These are phyloP conservation scores for Perdita meconis DNA, from an alignment of 2,888 invertebrate species.

Conservation along the genomic window DNA sequence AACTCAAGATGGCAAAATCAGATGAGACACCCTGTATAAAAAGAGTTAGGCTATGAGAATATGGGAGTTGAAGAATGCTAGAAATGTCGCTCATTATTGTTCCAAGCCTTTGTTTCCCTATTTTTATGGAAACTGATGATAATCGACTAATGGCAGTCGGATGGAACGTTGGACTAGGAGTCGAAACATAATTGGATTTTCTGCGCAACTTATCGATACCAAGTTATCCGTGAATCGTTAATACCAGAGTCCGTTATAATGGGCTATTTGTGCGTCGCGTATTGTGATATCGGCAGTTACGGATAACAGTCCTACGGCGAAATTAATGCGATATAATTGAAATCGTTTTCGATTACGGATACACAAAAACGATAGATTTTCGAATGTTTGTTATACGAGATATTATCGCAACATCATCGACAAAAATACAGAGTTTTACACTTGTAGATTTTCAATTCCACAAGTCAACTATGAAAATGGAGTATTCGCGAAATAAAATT, in stretches of 20 bases:
- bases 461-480: no score
- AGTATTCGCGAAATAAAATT: no score
- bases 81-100: no score
- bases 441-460: no score
- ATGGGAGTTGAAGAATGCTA: no score
- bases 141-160: not conserved
- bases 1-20: no score
- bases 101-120: no score
- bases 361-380: not conserved
- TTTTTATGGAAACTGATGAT: no score
- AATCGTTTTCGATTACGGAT: constrained; percentile 40
- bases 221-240: constrained; percentile 40
- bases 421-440: no score
- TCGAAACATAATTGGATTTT: constrained; percentile 58
- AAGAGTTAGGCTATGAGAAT: no score
- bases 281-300: constrained; percentile 43
- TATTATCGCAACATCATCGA: no score
- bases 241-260: constrained; percentile 37
- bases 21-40: no score
- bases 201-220: constrained; percentile 50
- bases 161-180: constrained; percentile 15
- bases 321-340: constrained; percentile 52
- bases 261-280: constrained; percentile 23
- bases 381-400: not conserved
- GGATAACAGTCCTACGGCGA: constrained; percentile 34